phyloP scores from a whole-genome alignment of 2,113 vertebrate genomes.

The Mobula birostris region DNA sequence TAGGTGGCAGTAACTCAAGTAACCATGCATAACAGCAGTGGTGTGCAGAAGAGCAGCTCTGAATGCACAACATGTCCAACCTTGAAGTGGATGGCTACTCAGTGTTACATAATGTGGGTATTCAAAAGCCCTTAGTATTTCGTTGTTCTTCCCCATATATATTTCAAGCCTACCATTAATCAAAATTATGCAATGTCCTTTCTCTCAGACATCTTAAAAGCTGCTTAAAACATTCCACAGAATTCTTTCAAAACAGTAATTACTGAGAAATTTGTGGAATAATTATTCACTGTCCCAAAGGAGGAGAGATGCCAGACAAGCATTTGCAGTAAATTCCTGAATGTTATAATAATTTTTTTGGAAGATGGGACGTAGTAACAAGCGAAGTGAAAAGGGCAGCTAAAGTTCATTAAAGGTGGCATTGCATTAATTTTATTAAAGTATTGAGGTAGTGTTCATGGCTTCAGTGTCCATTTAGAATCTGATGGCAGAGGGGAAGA shows the following conservation, averaged over 20 bases:
- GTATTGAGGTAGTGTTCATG: too few species aligned
- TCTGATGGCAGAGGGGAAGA: too few species aligned
- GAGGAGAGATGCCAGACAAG: slow-evolving; percentile 15
- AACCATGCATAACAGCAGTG: too few species aligned
- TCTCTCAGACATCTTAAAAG: not conserved
- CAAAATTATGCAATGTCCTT: not conserved
- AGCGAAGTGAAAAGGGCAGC: not conserved
- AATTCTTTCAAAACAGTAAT: slow-evolving; percentile 34
- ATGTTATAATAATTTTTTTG: slow-evolving; percentile 17
- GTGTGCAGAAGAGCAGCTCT: too few species aligned
- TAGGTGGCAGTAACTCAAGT: too few species aligned
- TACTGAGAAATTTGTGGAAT: slow-evolving; percentile 32
- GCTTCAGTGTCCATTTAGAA: too few species aligned
- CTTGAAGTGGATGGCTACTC: not conserved
- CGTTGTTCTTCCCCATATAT: not conserved
- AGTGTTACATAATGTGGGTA: not conserved
- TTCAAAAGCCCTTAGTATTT: not conserved
- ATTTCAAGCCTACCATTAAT: slow-evolving; percentile 16
- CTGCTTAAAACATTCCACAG: slow-evolving; percentile 29
- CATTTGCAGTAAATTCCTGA: slow-evolving; percentile 27
- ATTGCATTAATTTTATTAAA: not conserved
- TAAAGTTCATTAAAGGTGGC: slow-evolving; percentile 19
- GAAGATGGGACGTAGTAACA: not conserved
- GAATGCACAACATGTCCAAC: too few species aligned
- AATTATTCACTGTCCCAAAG: slow-evolving; percentile 36